Evolutionary conservation across 1,140 invertebrate species (phyloP).

Genomic region (Carcinoscorpius rotundicauda): DNA sequence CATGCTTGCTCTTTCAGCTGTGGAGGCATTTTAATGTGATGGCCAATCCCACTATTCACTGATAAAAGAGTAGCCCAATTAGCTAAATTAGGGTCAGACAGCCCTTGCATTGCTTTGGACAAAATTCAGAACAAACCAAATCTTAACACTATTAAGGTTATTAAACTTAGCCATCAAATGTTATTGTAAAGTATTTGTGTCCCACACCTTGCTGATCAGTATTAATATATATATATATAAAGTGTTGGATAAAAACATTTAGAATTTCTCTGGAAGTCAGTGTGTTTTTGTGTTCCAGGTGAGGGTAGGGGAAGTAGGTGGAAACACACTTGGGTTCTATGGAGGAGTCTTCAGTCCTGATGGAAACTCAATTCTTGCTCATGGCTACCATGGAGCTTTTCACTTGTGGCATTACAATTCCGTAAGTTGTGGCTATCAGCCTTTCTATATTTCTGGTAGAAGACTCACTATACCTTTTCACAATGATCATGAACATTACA

Average conservation of each 20-base stretch:
- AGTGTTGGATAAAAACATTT: not conserved
- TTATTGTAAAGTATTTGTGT: not conserved
- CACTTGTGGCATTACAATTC: slow-evolving; percentile 69
- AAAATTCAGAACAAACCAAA: too few relatives aligned
- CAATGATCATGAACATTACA: too few relatives aligned
- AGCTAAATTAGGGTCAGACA: too few relatives aligned
- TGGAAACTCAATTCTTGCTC: slow-evolving; percentile 59
- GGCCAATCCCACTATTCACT: too few relatives aligned
- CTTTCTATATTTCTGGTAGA: too few relatives aligned
- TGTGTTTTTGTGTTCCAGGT: slow-evolving; percentile 28
- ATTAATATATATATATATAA: not conserved
- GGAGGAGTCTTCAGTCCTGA: slow-evolving; percentile 62
- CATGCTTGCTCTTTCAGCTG: too few relatives aligned
- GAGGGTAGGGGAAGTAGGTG: slow-evolving; percentile 76
- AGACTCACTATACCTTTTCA: too few relatives aligned
- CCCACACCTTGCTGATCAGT: not conserved
- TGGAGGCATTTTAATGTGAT: too few relatives aligned
- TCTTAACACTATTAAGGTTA: not conserved
- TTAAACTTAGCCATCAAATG: not conserved
- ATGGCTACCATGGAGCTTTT: slow-evolving; percentile 85
- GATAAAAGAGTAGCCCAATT: too few relatives aligned
- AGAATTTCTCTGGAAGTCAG: too few relatives aligned
- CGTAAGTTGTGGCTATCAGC: slow-evolving; percentile 27
- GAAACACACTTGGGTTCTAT: slow-evolving; percentile 84
- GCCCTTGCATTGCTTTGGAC: too few relatives aligned